Percentiles rank a stretch among this genome's conserved stretches.
Evolutionary conservation across 2,888 invertebrate species (phyloP).

Genomic region (Tanaodytes sp.): DNA sequence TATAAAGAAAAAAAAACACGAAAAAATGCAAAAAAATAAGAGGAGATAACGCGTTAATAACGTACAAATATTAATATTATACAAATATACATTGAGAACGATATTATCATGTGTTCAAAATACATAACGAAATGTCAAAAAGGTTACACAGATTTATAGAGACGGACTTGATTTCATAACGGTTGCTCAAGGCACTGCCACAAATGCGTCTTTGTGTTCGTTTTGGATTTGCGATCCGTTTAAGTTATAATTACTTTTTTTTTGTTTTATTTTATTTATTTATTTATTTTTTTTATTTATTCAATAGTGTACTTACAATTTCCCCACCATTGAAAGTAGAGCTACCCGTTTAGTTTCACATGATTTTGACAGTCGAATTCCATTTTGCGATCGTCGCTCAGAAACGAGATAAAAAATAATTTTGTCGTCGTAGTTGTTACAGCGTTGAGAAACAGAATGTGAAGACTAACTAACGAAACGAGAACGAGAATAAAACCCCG

Average conservation of each 20-base stretch:
- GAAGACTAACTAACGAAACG: slow-evolving; percentile 41
- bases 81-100: slow-evolving; percentile 62
- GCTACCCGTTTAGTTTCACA: slow-evolving; percentile 18
- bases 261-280: no score
- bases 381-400: slow-evolving; percentile 45
- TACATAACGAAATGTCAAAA: slow-evolving; percentile 57
- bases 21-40: slow-evolving; percentile 49
- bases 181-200: slow-evolving; percentile 73
- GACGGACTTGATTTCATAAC: slow-evolving; percentile 64
- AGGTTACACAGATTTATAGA: slow-evolving; percentile 58
- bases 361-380: slow-evolving; percentile 26
- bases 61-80: slow-evolving; percentile 66
- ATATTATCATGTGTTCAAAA: slow-evolving; percentile 72
- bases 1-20: slow-evolving; percentile 55
- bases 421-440: slow-evolving; percentile 22
- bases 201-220: slow-evolving; percentile 59
- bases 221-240: slow-evolving; percentile 41
- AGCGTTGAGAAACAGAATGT: slow-evolving; percentile 22
- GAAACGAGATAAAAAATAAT: slow-evolving; percentile 23
- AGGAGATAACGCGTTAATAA: slow-evolving; percentile 62
- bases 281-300: slow-evolving; percentile 35
- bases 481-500: slow-evolving; percentile 50
- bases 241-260: no score
- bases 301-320: slow-evolving; percentile 31
- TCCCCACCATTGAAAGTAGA: neutral